phyloP scores from a whole-genome alignment of 1,140 invertebrate genomes.

The Drosophila eugracilis region DNA sequence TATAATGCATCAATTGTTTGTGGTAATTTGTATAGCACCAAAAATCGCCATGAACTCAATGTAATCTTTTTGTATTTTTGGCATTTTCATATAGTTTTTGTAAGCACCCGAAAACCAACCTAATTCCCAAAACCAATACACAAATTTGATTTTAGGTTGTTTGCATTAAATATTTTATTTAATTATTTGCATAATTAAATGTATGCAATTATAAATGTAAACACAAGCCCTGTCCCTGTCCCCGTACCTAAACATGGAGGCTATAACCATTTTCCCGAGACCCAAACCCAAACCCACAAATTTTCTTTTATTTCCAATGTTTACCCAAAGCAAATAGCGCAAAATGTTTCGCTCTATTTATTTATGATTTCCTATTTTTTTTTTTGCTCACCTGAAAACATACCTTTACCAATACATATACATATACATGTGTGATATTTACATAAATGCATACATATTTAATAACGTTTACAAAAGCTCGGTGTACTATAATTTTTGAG shows the following conservation, averaged over 20 bases:
- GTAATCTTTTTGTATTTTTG: constrained; percentile 70
- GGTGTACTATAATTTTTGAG: constrained; percentile 66
- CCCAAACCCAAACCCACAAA: too few relatives aligned
- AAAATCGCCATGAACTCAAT: constrained; percentile 60
- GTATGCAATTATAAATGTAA: constrained; percentile 81
- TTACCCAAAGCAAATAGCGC: constrained; percentile 63
- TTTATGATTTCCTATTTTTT: constrained; percentile 57
- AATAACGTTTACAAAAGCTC: constrained; percentile 72
- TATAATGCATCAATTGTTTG: constrained; percentile 80
- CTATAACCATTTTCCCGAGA: constrained; percentile 23
- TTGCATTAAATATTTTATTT: constrained; percentile 77
- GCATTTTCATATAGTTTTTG: constrained; percentile 47
- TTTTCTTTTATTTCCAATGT: constrained; percentile 30
- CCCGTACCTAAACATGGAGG: constrained; percentile 15
- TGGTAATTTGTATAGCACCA: constrained; percentile 83
- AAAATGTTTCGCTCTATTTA: constrained; percentile 74
- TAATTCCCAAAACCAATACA: constrained; percentile 58
- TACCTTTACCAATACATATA: constrained; percentile 15
- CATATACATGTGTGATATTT: constrained; percentile 47
- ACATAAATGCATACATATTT: constrained; percentile 72
- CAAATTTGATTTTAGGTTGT: constrained; percentile 63
- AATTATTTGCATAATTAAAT: constrained; percentile 81
- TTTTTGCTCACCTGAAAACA: constrained; percentile 27
- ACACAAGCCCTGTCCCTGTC: constrained; percentile 42
- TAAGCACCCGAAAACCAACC: constrained; percentile 34